A percentile compares a stretch with the other conserved stretches of the same genome.
Conservation (phyloP, 2,797 vertebrate species). For the Chrysocyon brachyurus region DNA sequence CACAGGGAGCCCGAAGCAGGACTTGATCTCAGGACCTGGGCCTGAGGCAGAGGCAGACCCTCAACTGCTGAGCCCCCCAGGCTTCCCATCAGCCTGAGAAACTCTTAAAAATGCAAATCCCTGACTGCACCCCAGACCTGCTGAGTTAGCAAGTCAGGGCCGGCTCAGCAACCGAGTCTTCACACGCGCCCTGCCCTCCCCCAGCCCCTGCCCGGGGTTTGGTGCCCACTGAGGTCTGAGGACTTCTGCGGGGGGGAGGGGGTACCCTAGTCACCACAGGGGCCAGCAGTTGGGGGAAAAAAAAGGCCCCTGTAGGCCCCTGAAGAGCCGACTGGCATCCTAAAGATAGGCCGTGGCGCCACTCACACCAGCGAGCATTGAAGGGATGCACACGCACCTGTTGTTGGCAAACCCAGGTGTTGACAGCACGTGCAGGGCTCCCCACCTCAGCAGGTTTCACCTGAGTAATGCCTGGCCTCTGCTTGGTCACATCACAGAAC, state of each 20-base stretch:
- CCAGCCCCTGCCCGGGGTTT: rapidly evolving
- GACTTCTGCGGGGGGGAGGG: rapidly evolving
- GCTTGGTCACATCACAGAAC: not conserved
- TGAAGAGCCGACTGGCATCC: not conserved
- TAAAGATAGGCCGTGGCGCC: rapidly evolving
- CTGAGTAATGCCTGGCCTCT: not conserved
- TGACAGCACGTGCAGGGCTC: rapidly evolving
- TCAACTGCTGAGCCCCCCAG: too few species aligned
- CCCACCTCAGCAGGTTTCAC: rapidly evolving
- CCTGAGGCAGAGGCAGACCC: too few species aligned
- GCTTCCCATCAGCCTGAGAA: not conserved
- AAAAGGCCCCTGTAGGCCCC: rapidly evolving
- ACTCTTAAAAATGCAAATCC: not conserved
- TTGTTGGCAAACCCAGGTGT: rapidly evolving
- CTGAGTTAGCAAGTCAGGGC: rapidly evolving
- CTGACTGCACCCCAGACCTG: rapidly evolving
- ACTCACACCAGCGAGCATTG: rapidly evolving
- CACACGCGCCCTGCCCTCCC: too few species aligned
- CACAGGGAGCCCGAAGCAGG: too few species aligned
- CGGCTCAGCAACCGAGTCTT: rapidly evolving
- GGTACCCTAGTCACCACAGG: too few species aligned
- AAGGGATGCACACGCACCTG: rapidly evolving
- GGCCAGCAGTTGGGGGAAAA: rapidly evolving
- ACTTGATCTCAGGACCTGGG: too few species aligned
- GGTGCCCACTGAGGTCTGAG: not conserved